Evolutionary conservation across 2,113 vertebrate genomes (phyloP).

Genomic region (Tragelaphus imberbis): DNA sequence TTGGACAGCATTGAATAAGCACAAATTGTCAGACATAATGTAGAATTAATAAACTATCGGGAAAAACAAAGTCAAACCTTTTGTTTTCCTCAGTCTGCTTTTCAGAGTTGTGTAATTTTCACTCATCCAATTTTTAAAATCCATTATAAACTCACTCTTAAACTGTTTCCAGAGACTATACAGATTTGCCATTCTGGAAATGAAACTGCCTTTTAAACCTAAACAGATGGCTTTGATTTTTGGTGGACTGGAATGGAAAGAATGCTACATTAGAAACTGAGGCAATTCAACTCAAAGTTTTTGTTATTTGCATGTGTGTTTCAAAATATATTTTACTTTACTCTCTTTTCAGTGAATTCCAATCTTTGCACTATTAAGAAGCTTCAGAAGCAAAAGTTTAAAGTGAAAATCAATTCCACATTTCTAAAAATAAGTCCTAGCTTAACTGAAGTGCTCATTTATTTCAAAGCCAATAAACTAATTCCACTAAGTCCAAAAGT

Average conservation of each 20-base stretch:
- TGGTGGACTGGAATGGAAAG: background rate
- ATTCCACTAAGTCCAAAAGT: background rate
- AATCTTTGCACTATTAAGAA: background rate
- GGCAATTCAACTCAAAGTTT: background rate
- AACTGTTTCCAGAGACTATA: conserved; percentile 6
- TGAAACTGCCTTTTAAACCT: conserved; percentile 42
- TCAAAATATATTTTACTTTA: conserved; percentile 30
- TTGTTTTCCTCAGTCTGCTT: background rate
- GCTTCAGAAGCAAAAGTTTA: conserved; percentile 13
- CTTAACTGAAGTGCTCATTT: background rate
- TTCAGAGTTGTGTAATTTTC: conserved; percentile 6
- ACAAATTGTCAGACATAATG: background rate
- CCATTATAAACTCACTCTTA: background rate
- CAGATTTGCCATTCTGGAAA: background rate
- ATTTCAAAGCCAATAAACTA: background rate
- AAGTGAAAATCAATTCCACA: background rate
- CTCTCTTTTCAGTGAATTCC: background rate
- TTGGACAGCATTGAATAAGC: background rate
- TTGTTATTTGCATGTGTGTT: background rate
- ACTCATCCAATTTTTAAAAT: background rate
- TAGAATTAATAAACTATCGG: background rate
- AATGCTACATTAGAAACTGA: conserved; percentile 6
- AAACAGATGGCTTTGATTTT: conserved; percentile 50
- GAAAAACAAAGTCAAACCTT: background rate
- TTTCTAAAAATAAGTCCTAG: background rate